phyloP scores from a whole-genome alignment of 2,113 vertebrate genomes.

The Morone chrysops region DNA sequence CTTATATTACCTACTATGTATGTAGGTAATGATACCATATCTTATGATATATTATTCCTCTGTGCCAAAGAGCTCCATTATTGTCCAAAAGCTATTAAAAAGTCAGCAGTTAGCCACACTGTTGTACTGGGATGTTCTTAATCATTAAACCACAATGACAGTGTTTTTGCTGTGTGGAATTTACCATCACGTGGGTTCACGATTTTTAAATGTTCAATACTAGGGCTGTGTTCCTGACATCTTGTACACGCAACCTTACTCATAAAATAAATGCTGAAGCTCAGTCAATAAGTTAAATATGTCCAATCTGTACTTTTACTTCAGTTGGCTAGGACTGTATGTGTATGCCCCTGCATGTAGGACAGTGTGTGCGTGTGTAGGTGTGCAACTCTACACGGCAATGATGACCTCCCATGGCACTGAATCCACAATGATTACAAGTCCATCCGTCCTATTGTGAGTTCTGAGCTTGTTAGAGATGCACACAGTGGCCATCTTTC shows the following conservation, averaged over 20 bases:
- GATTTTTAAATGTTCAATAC: neutral
- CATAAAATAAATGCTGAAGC: neutral
- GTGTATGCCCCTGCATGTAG: slow-evolving; percentile 35
- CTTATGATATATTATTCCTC: neutral
- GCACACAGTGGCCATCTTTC: slow-evolving; percentile 9
- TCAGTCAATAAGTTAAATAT: neutral
- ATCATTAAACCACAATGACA: neutral
- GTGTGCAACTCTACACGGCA: slow-evolving; percentile 50
- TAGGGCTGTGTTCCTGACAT: slow-evolving; percentile 13
- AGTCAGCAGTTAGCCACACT: neutral
- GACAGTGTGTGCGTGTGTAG: slow-evolving; percentile 19
- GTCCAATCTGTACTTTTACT: neutral
- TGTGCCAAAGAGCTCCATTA: neutral
- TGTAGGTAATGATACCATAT: neutral
- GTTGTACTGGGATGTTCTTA: neutral
- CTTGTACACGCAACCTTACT: slow-evolving; percentile 27
- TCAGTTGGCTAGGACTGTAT: slow-evolving; percentile 3
- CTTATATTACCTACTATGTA: neutral
- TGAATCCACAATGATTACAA: slow-evolving; percentile 73
- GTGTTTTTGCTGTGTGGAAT: neutral
- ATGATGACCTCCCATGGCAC: slow-evolving; percentile 79
- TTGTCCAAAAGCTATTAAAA: no score
- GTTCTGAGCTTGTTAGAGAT: slow-evolving; percentile 70
- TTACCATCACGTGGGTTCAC: neutral
- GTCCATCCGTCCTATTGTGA: slow-evolving; percentile 67